Evolutionary conservation across 2,113 vertebrate species (phyloP), one percentile per base, ranked within the genome.

Genomic region (Tragelaphus imberbis): DNA sequence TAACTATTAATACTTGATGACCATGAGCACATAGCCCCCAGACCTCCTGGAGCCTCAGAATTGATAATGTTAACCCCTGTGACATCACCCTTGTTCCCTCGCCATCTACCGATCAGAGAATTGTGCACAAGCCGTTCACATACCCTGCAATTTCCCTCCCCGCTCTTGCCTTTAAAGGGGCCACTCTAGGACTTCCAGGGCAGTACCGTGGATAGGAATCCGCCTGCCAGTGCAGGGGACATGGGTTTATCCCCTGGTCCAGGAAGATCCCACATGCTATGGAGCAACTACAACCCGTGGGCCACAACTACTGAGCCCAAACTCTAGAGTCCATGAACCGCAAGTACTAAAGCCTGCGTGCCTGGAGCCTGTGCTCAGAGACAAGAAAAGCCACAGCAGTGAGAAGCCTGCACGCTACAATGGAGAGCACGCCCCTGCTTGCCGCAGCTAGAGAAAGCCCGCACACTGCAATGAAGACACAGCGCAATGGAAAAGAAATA

Each of bases 391-490:
- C 65, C 65, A 19, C 65, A 9, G 33, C 17, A 19, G 2, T 0
- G 2, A 36, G 63, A 19, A n/a, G 65, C 33, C 65, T 65, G 65
- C 8, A 1, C 0, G 2, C 33, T n/a, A 0, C 65, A 36, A 4
- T 21, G 65, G 33, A 11, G 65, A 68, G 65, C 2, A 68, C n/a
- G 33, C 65, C 8, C 65, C 65, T 11, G 17, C 33, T 19, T 36
- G 33, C 65, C 17, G 16, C 33, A 10, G 0, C 65, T 19, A 5
- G 16, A 68, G 63, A n/a, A 68, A n/a, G 33, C 65, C 65, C 0
- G 8, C 65, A n/a, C 33, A 19, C 33, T 5, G 65, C 65, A 9
- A 2, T 8, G 33, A 19, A 68, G 33, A 36, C 65, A 8, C 65
- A 68, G 33, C 2, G 8, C 33, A 5, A 21, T 2, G 17, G 65